Base-by-base conservation (phyloP, 2,113 vertebrate species). In the Addax nasomaculatus region DNA sequence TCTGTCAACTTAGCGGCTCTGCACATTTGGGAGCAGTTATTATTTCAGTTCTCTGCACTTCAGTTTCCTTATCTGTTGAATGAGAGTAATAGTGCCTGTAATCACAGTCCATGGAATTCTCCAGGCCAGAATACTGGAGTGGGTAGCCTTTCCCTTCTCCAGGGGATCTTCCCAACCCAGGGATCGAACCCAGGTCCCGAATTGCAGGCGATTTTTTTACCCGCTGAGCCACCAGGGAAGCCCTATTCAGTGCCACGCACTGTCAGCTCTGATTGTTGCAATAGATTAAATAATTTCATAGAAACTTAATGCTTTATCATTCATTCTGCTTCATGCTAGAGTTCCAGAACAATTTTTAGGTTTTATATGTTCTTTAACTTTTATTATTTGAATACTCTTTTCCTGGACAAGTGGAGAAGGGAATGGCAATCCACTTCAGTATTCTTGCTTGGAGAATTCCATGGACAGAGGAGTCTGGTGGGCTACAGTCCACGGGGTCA, bases 321-420 rank as follows among this genome's bases (percentile, higher is more conserved):
- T 16, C 15, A 84, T 55, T 45, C 57, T 70, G 53, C 19, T 64
- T 53, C 33, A 21, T 84, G 58, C 25, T 67, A 23, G 33, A 89
- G n/a, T 43, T 85, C 58, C 87, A 93, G 85, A 89, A 88, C 57
- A 87, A 79, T 73, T 76, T 78, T 33, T 55, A 89, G 58, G 33
- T 57, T 95, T 96, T 89, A 47, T 45, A 33, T 73, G 39, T 33
- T 78, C 15, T 58, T 92, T 94, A 64, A 36, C 43, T 15, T 85
- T 39, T 89, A 90, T 47, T 64, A 86, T 6, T 7, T 78, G 76
- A 85, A 49, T 83, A 78, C 1, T 93, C 30, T 62, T 83, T 55
- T 85, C 30, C 45, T 80, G 27, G 27, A 87, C 36, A 27, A 73
- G n/a, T 39, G 19, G 67, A 73, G n/a, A 39, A 70, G 67, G 19